Percentiles rank a stretch among this genome's conserved stretches.
Evolutionary conservation across 1,140 invertebrate species (phyloP).

Genomic region (Mizuhopecten yessoensis): DNA sequence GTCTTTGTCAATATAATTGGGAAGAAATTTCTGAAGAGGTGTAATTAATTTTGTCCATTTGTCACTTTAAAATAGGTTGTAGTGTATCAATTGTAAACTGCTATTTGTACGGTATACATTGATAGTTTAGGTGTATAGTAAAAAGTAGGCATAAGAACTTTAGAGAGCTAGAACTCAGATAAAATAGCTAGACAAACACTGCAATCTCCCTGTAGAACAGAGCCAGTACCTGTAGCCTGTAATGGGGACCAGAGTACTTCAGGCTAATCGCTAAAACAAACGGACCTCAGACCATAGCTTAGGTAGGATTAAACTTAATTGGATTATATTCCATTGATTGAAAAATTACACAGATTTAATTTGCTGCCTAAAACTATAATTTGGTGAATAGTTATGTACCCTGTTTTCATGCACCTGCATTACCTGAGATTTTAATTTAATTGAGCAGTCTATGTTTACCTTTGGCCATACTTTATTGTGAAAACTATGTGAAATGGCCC

Average conservation of each 20-base stretch:
- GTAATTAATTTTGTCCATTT: constrained; percentile 28
- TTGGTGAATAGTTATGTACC: too few relatives aligned
- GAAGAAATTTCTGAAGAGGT: background rate
- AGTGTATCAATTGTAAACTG: background rate
- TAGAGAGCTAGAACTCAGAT: background rate
- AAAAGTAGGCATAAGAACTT: constrained; percentile 17
- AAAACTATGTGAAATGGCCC: too few relatives aligned
- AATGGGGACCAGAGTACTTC: background rate
- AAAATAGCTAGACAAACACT: background rate
- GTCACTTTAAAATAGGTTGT: background rate
- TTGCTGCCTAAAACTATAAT: too few relatives aligned
- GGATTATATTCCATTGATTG: constrained; percentile 12
- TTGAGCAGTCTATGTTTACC: too few relatives aligned
- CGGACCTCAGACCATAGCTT: background rate
- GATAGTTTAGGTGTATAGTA: background rate
- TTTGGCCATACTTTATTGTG: too few relatives aligned
- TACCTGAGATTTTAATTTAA: too few relatives aligned
- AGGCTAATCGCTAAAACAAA: background rate
- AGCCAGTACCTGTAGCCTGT: background rate
- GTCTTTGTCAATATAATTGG: background rate
- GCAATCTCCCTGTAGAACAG: background rate
- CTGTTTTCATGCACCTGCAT: too few relatives aligned
- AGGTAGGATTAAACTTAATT: background rate
- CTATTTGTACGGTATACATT: background rate
- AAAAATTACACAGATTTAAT: background rate